Percentiles rank a stretch among this genome's conserved stretches.
Evolutionary conservation across 2,797 vertebrate genomes (phyloP).

Genomic region (Bradypodion ventrale): DNA sequence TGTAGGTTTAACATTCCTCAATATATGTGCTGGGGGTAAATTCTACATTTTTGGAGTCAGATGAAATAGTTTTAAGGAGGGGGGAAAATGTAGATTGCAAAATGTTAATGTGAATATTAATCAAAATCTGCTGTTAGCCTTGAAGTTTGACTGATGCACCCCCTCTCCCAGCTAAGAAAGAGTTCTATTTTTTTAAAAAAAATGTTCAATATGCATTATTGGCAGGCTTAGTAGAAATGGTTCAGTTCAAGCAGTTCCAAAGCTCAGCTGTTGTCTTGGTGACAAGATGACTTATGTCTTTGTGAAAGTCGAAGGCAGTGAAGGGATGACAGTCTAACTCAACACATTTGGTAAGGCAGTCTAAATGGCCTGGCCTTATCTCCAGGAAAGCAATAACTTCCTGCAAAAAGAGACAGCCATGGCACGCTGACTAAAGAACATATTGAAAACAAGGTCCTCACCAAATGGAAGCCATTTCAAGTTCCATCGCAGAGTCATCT

Average conservation of each 20-base stretch:
- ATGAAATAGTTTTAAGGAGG: conserved; percentile 46
- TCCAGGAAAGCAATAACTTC: conserved; percentile 20
- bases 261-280: conserved; percentile 50
- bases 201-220: conserved; percentile 63
- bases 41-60: conserved; percentile 22
- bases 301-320: conserved; percentile 54
- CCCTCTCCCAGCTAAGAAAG: conserved; percentile 52
- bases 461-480: conserved; percentile 18
- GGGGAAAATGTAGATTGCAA: conserved; percentile 2
- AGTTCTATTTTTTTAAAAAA: conserved; percentile 61
- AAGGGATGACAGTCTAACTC: conserved; percentile 48
- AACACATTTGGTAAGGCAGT: conserved; percentile 44
- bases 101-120: conserved; percentile 42
- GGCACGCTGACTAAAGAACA: background rate
- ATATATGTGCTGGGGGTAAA: background rate
- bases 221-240: conserved; percentile 53
- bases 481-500: background rate
- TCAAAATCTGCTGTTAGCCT: conserved; percentile 45
- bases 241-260: conserved; percentile 57
- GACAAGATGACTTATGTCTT: conserved; percentile 54
- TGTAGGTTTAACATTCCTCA: background rate
- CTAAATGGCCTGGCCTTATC: conserved; percentile 35
- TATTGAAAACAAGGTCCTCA: background rate
- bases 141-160: conserved; percentile 50
- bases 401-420: background rate